These are phyloP conservation scores for Chloroceryle aenea DNA, from an alignment of 2,113 vertebrate genomes.

Conservation along the genomic window DNA sequence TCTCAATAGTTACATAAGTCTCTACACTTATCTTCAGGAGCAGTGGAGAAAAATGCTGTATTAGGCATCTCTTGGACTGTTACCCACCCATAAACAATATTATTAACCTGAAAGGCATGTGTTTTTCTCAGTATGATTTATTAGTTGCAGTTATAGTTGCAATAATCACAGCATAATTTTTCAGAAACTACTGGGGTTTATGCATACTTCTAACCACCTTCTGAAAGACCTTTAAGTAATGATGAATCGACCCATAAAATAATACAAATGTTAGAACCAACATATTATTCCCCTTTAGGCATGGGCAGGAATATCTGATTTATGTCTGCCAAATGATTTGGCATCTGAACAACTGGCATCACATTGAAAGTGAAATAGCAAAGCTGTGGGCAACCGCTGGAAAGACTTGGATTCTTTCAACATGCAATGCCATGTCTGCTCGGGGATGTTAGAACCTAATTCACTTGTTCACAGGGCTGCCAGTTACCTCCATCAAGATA, in stretches of 20 bases:
- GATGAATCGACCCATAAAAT: constrained; percentile 9
- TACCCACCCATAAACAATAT: not conserved
- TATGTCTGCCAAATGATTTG: not conserved
- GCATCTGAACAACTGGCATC: constrained; percentile 17
- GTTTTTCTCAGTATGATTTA: constrained; percentile 35
- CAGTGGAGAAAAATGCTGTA: not conserved
- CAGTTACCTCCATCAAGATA: not conserved
- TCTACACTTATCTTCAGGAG: not conserved
- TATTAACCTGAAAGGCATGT: constrained; percentile 36
- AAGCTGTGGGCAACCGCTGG: not conserved
- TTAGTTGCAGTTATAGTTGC: not conserved
- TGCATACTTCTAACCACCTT: constrained; percentile 33
- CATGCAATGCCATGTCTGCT: not conserved
- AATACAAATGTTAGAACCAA: constrained; percentile 11
- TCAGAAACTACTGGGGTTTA: not conserved
- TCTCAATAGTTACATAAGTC: not conserved
- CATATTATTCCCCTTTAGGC: constrained; percentile 5
- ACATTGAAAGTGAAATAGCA: constrained; percentile 18
- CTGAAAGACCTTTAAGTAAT: constrained; percentile 3
- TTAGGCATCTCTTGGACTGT: not conserved
- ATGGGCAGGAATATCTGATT: not conserved
- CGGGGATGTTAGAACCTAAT: not conserved
- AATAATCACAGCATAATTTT: not conserved
- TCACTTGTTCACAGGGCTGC: not conserved
- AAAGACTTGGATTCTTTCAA: not conserved